Conservation (phyloP, 2,888 invertebrate genomes). For the Coelogynopora nodosa region DNA sequence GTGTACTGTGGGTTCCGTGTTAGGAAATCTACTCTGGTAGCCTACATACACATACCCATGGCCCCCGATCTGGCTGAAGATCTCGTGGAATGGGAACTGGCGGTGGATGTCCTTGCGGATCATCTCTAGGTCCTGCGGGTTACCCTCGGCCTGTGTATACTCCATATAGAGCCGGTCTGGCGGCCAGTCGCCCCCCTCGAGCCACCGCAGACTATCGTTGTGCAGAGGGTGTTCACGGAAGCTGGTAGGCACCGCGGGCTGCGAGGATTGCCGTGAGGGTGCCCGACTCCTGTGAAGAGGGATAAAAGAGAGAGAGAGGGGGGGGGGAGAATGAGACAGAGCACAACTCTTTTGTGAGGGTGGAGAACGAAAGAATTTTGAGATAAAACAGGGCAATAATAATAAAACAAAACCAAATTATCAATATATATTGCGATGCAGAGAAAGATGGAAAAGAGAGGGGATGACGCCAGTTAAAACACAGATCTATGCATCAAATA, state of each 20-base stretch:
- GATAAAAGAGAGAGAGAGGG: background rate
- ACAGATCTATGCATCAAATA: too few relatives aligned
- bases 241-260: background rate
- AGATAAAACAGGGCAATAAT: too few relatives aligned
- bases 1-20: too few relatives aligned
- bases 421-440: too few relatives aligned
- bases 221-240: background rate
- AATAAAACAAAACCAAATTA: too few relatives aligned
- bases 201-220: background rate
- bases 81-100: constrained; percentile 94
- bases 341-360: too few relatives aligned
- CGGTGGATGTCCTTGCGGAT: constrained; percentile 90
- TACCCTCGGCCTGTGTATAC: background rate
- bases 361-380: too few relatives aligned
- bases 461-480: too few relatives aligned
- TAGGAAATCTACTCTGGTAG: background rate
- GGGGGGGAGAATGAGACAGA: too few relatives aligned
- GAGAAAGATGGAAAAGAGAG: too few relatives aligned
- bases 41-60: constrained; percentile 16
- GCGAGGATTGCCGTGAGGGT: background rate
- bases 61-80: constrained; percentile 65
- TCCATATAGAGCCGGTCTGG: background rate
- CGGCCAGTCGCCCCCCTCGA: background rate
- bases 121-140: constrained; percentile 72
- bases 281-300: background rate